phyloP scores from a whole-genome alignment of 2,888 invertebrate species.

The Rhagophthalmus giganteus region DNA sequence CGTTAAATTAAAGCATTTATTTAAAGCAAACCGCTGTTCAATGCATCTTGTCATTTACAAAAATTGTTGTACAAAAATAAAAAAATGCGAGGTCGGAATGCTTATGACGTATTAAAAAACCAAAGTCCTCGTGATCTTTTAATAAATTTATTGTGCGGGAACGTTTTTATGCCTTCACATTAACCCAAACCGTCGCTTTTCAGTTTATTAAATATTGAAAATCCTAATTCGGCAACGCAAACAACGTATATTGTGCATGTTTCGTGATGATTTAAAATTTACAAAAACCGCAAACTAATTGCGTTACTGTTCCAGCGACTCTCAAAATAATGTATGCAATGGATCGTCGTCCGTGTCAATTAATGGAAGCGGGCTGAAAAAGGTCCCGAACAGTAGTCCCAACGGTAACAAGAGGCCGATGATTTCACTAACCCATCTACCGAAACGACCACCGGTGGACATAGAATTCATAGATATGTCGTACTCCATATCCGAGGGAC shows the following conservation, averaged over 20 bases:
- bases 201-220: not conserved
- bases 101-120: too few relatives aligned
- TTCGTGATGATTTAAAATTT: not conserved
- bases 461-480: constrained; percentile 86
- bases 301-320: constrained; percentile 61
- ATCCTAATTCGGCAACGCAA: too few relatives aligned
- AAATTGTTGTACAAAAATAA: too few relatives aligned
- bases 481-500: constrained; percentile 85
- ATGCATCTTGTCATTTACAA: too few relatives aligned
- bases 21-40: too few relatives aligned
- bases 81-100: too few relatives aligned
- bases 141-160: too few relatives aligned
- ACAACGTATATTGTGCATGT: not conserved
- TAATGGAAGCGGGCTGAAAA: constrained; percentile 57
- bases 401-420: constrained; percentile 72
- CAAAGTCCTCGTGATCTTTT: too few relatives aligned
- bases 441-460: constrained; percentile 85
- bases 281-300: not conserved
- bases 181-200: not conserved
- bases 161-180: too few relatives aligned
- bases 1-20: too few relatives aligned
- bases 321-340: constrained; percentile 75
- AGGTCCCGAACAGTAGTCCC: constrained; percentile 73
- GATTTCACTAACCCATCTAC: constrained; percentile 77
- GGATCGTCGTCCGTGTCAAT: constrained; percentile 59